Conservation (phyloP, 1,140 invertebrate species). For the Drosophila chauvacae region DNA sequence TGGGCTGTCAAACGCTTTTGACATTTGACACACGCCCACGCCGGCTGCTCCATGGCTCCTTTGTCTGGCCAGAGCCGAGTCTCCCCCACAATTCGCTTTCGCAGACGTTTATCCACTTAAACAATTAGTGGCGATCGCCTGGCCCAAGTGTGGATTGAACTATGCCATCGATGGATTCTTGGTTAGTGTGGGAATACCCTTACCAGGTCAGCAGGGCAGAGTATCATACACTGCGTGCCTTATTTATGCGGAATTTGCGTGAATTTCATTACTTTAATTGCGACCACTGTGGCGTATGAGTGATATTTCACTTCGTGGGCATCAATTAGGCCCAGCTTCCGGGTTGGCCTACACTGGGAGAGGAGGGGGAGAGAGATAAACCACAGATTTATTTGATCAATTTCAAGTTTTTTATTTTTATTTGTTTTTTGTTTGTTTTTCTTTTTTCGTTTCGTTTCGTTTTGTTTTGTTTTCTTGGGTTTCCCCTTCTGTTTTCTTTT, state of each 20-base stretch:
- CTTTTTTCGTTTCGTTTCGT: conserved; percentile 27
- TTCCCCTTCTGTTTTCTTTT: conserved; percentile 13
- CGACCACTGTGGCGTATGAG: conserved; percentile 43
- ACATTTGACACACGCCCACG: conserved; percentile 77
- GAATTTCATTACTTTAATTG: conserved; percentile 66
- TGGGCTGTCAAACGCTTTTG: conserved; percentile 45
- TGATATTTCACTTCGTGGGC: conserved; percentile 27
- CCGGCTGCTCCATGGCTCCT: conserved; percentile 16
- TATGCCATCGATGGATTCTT: conserved; percentile 5
- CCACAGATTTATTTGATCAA: conserved; percentile 66
- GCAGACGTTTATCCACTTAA: conserved; percentile 73
- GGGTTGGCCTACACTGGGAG: conserved; percentile 11
- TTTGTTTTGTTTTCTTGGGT: conserved; percentile 47
- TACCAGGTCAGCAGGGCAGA: not conserved
- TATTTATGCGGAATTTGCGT: conserved; percentile 38
- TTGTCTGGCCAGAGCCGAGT: conserved; percentile 29
- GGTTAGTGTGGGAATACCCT: conserved; percentile 8
- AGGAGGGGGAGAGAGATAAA: not conserved
- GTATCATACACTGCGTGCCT: not conserved
- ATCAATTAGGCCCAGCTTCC: conserved; percentile 53
- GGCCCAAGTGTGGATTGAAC: conserved; percentile 36
- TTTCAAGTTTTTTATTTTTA: conserved; percentile 71
- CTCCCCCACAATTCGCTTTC: conserved; percentile 67
- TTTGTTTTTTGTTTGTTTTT: conserved; percentile 56
- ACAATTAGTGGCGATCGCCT: conserved; percentile 52